Base-by-base conservation (phyloP, 1,140 invertebrate genomes). In the Scaptomyza pallida region DNA sequence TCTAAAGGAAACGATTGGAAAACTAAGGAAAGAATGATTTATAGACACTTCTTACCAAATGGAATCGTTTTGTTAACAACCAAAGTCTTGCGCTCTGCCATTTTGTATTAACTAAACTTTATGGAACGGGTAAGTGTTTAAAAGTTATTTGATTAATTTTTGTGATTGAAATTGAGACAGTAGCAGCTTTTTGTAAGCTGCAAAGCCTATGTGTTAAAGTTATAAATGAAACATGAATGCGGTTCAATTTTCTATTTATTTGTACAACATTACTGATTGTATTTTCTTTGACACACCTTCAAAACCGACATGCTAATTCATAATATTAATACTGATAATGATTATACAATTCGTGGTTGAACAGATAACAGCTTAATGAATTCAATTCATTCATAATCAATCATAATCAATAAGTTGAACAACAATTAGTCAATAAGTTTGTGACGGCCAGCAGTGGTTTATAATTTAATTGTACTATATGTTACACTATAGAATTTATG, bases 21-120 rank as follows among this genome's bases (percentile, higher is more conserved):
- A n/a, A n/a, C n/a, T 57, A 16, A 33, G 13, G 8, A 16, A 15
- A 10, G 9, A 5, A 50, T 4, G 3, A 9, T 47, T 21, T 15
- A 0, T 5, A 1, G 50, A 13, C 2, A 3, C 10, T 12, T 19
- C 65, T 75, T 56, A 90, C 89, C 89, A 74, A 74, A 90, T 0
- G 89, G 89, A 23, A 90, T 50, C 2, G 80, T 74, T 64, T 83
- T 78, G 51, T 90, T 90, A 0, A 89, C 82, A 47, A 55, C 47
- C 8, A 88, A 37, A 8, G 63, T 54, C 37, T 78, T 72, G 0
- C 23, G 12, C n/a, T 37, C 4, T 6, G 80, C 70, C 83, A 78
- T 89, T 12, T 37, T 67, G 15, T 3, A 21, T 17, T 0, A 37
- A n/a, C 33, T n/a, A 1, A n/a, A 9, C 33, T 8, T 37, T 37